Base-by-base conservation (phyloP, 2,888 invertebrate species). In the Drosophila diplacantha region DNA sequence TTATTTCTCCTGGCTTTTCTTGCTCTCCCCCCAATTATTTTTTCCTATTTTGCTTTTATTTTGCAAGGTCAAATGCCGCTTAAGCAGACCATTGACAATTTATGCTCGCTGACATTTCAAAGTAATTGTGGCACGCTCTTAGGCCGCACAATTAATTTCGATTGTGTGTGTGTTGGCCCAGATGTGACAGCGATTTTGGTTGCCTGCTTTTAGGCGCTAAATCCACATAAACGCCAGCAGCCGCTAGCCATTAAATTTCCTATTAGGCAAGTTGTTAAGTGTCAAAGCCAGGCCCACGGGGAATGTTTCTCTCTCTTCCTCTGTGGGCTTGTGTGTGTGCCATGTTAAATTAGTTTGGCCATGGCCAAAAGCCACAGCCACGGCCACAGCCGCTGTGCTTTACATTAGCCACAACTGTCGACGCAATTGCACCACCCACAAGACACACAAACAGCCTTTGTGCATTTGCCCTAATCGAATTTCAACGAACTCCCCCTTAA, bases 1-100 rank as follows among this genome's bases (percentile, higher is more conserved):
- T n/a, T 9, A 22, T 41, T 41, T 41, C 16, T 3, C 24, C 26
- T 11, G 5, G 41, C 11, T 22, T 11, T 26, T 3, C 26, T 16
- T 39, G 20, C 1, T 39, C 14, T 39, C 12, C 7, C 22, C 32
- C 41, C 20, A 14, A 16, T 49, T 31, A 31, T 44, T 44, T 44
- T 56, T 49, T 18, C n/a, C n/a, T 24, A 18, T 11, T 35, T 32
- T 18, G 29, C 29, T 44, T 47, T 31, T 32, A 26, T 44, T 62
- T 56, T 58, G 46, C 37, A 58, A 50, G 80, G 70, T 79, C 80
- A 79, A 73, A 59, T 72, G 70, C 65, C 67, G 64, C 69, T 54
- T 64, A 50, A 73, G 58, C 44, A 43, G 39, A 11, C 9, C 35
- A 53, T 56, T 47, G 44, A 49, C 49, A 64, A 59, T 74, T 52